Conservation (phyloP, 2,888 invertebrate species). For the Pheosia tremula region DNA sequence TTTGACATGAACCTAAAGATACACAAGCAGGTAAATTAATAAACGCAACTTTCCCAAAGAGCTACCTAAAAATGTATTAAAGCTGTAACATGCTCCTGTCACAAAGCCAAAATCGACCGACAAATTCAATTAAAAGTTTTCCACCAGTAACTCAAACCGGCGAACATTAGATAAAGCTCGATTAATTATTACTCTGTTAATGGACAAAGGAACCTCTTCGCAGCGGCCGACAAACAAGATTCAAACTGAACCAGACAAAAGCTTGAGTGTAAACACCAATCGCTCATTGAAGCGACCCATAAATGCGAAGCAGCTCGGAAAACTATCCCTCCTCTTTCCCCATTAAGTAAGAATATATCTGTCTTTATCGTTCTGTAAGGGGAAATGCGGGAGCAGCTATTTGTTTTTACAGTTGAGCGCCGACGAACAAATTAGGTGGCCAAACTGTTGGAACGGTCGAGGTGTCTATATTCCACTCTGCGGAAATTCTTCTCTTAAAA, state of each 20-base stretch:
- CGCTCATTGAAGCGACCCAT: constrained; percentile 70
- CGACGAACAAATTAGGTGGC: constrained; percentile 84
- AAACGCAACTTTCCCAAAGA: constrained; percentile 51
- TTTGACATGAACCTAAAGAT: constrained; percentile 30
- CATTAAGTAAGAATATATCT: constrained; percentile 63
- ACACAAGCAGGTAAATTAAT: constrained; percentile 50
- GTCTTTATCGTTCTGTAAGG: constrained; percentile 69
- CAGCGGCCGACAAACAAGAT: constrained; percentile 73
- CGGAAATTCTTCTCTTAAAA: constrained; percentile 76
- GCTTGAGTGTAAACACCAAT: constrained; percentile 73
- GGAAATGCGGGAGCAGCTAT: constrained; percentile 76
- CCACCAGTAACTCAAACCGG: constrained; percentile 68
- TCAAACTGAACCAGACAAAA: constrained; percentile 72
- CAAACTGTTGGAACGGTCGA: constrained; percentile 82
- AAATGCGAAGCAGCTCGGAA: constrained; percentile 56
- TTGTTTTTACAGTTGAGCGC: constrained; percentile 82
- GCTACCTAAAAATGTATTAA: constrained; percentile 64
- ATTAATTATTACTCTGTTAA: constrained; percentile 78
- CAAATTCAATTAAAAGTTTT: constrained; percentile 82
- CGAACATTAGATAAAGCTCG: constrained; percentile 72
- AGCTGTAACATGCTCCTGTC: constrained; percentile 61
- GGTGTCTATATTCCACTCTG: constrained; percentile 79
- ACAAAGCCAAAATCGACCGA: constrained; percentile 74
- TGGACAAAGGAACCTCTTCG: constrained; percentile 73
- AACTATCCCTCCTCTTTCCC: constrained; percentile 68